Conservation (phyloP, 1,140 invertebrate genomes). For the Danaus plexippus region DNA sequence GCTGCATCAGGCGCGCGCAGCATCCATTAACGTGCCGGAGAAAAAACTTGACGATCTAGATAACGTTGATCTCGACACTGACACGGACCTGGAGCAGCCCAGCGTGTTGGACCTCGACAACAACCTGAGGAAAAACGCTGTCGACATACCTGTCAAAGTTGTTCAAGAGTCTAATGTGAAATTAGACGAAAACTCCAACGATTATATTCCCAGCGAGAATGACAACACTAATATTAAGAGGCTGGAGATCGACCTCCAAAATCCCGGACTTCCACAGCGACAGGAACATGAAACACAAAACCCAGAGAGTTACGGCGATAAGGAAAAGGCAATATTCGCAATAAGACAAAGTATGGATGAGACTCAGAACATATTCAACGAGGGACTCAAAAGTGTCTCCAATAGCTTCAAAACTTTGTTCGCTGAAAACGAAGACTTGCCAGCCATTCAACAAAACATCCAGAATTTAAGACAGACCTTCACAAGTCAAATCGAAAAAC, state of each 20-base stretch:
- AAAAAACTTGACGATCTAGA: constrained; percentile 33
- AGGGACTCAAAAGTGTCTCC: constrained; percentile 37
- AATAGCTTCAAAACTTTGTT: constrained; percentile 41
- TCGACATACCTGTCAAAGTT: constrained; percentile 41
- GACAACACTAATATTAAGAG: constrained; percentile 33
- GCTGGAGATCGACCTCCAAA: constrained; percentile 40
- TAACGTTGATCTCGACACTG: constrained; percentile 36
- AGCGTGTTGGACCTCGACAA: constrained; percentile 40
- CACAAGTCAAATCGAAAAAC: constrained; percentile 33
- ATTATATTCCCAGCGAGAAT: constrained; percentile 33
- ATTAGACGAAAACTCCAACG: constrained; percentile 37
- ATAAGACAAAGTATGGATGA: constrained; percentile 41
- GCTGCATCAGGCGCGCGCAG: constrained; percentile 40
- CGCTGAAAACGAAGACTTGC: constrained; percentile 35
- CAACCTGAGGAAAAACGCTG: constrained; percentile 27
- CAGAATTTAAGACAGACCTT: constrained; percentile 38
- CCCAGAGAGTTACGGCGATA: constrained; percentile 36
- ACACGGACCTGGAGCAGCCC: constrained; percentile 30
- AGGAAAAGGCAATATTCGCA: constrained; percentile 27
- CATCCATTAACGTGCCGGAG: constrained; percentile 32
- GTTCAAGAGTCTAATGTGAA: constrained; percentile 31
- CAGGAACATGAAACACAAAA: constrained; percentile 61
- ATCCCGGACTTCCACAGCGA: constrained; percentile 52
- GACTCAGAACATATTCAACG: constrained; percentile 33
- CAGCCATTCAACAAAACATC: constrained; percentile 37